These are phyloP conservation scores for Stegostoma tigrinum DNA, from an alignment of 2,113 vertebrate species.

Conservation along the genomic window DNA sequence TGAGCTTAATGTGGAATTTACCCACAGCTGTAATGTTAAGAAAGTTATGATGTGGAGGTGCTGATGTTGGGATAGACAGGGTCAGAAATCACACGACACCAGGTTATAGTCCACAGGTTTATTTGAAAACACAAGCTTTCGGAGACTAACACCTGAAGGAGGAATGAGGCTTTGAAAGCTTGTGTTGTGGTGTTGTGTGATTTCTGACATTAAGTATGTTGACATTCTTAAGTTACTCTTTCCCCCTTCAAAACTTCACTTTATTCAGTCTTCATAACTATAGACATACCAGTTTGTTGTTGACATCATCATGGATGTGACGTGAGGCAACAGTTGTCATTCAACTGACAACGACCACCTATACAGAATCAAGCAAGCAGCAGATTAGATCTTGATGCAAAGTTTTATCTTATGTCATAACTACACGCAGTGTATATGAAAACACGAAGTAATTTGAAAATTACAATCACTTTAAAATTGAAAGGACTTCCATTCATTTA, in stretches of 20 bases:
- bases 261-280: not conserved
- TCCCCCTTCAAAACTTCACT: not conserved
- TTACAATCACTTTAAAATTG: not conserved
- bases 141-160: no score
- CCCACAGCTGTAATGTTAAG: not conserved
- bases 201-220: not conserved
- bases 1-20: no score
- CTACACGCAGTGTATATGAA: not conserved
- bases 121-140: no score
- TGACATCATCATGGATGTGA: not conserved
- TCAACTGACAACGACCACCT: not conserved
- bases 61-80: no score
- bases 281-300: not conserved
- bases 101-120: no score
- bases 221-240: not conserved
- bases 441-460: not conserved
- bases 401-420: not conserved
- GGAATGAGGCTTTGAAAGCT: no score
- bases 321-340: not conserved
- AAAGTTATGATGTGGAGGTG: no score
- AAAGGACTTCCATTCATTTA: not conserved
- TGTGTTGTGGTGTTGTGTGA: no score
- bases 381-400: not conserved
- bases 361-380: not conserved
- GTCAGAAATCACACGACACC: no score